Base-by-base conservation (phyloP, 2,113 vertebrate genomes). In the Diglossa brunneiventris region DNA sequence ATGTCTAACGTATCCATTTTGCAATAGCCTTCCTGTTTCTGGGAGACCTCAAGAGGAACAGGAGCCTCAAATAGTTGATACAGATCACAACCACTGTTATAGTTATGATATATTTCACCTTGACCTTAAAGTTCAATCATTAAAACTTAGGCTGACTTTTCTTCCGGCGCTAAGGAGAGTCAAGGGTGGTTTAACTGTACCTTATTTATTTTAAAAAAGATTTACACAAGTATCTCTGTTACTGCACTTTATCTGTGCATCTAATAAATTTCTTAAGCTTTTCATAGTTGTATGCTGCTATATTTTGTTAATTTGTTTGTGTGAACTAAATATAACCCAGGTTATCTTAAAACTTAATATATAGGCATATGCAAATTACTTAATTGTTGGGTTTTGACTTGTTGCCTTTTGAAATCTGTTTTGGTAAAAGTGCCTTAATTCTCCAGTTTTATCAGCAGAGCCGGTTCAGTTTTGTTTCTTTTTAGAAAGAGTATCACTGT, bases 241-340 rank as follows among this genome's bases (percentile, higher is more conserved):
- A 87, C 58, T 87, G 96, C 95, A 97, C 96, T 97, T 97, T 97
- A 95, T 95, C 74, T 63, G 87, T 97, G 87, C 95, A 89, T 91
- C 94, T 97, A 94, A 97, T 97, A 97, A 92, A 96, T 95, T 97
- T 97, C 92, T 95, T 95, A 96, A 97, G 67, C 70, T 90, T 97
- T 97, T 97, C 74, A 95, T 92, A 96, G 86, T 91, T 89, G 90
- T 91, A 96, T 91, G 95, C 87, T 97, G 92, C 94, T 97, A 95
- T 81, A 83, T 88, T 92, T 96, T 95, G 81, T 96, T 90, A 96
- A 78, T 93, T 91, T 92, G 44, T 88, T 86, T 86, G 88, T 89
- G 83, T 70, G 76, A 89, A 89, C 23, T 59, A 83, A 81, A 74
- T 72, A 82, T 77, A 86, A 86, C 62, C 77, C 87, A 93, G 80